Conservation (phyloP, 2,797 vertebrate species). For the Lacerta bilineata region DNA sequence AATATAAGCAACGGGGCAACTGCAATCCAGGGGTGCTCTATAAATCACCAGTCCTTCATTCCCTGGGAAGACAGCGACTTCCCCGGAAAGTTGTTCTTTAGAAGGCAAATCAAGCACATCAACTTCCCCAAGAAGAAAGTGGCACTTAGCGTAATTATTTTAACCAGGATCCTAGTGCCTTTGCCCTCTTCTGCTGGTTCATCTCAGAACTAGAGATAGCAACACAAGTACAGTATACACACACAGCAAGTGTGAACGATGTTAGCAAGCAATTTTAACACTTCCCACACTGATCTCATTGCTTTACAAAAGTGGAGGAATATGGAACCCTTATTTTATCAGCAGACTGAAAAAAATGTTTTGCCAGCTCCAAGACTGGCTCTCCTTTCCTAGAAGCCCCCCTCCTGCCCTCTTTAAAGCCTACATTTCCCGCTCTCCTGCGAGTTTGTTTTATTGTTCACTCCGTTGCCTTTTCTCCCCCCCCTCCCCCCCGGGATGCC, state of each 20-base stretch:
- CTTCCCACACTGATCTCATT: neutral
- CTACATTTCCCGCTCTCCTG: neutral
- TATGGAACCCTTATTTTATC: constrained; percentile 9
- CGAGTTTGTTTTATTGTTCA: constrained; percentile 11
- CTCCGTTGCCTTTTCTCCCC: neutral
- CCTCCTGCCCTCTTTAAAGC: constrained; percentile 7
- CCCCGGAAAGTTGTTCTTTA: neutral
- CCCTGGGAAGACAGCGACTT: neutral
- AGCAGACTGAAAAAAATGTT: neutral
- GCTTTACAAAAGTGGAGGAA: neutral
- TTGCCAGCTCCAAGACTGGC: neutral
- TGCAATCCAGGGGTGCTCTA: constrained; percentile 1
- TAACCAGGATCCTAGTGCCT: neutral
- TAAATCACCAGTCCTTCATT: neutral
- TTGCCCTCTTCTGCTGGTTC: neutral
- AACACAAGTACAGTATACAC: neutral
- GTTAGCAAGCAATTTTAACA: neutral
- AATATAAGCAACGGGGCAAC: neutral
- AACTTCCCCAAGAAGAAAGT: constrained; percentile 47
- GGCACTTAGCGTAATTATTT: neutral
- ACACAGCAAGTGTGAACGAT: neutral
- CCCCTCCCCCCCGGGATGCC: neutral
- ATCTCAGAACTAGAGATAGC: neutral
- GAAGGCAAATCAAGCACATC: neutral
- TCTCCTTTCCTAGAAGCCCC: neutral